A percentile compares a stretch with the other conserved stretches of the same genome.
phyloP scores from a whole-genome alignment of 2,797 vertebrate species.

The Gymnothorax javanicus region DNA sequence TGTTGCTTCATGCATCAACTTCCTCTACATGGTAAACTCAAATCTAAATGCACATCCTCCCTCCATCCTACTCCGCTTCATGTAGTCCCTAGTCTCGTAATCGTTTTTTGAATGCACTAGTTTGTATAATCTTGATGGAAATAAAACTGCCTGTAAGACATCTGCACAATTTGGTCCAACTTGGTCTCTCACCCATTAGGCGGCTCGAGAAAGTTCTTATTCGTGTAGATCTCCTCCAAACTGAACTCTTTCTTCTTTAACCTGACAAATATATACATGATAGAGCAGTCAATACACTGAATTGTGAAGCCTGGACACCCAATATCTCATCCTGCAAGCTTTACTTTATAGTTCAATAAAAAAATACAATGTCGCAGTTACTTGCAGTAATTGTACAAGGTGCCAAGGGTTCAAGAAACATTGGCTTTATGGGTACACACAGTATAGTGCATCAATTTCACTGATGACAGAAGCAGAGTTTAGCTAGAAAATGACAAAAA shows the following conservation, averaged over 20 bases:
- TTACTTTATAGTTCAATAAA: background rate
- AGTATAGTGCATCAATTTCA: too few species aligned
- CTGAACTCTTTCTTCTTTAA: constrained; percentile 89
- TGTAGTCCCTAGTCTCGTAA: background rate
- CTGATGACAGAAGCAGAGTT: too few species aligned
- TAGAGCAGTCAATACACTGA: background rate
- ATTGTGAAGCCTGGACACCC: background rate
- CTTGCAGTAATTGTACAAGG: background rate
- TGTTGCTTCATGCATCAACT: too few species aligned
- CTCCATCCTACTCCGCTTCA: background rate
- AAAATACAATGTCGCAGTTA: background rate
- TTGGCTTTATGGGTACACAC: too few species aligned
- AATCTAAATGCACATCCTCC: too few species aligned
- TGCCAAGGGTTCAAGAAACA: too few species aligned
- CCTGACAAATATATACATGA: constrained; percentile 62
- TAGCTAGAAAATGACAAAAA: too few species aligned
- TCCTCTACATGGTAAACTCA: too few species aligned
- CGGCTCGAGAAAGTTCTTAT: constrained; percentile 86
- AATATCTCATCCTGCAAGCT: background rate
- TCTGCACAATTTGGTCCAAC: background rate
- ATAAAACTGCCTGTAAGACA: background rate
- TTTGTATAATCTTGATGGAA: background rate
- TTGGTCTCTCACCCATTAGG: constrained; percentile 75
- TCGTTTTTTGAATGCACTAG: background rate
- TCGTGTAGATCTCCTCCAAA: constrained; percentile 91